phyloP scores from a whole-genome alignment of 2,888 invertebrate genomes.

The Ganaspis brasiliensis region DNA sequence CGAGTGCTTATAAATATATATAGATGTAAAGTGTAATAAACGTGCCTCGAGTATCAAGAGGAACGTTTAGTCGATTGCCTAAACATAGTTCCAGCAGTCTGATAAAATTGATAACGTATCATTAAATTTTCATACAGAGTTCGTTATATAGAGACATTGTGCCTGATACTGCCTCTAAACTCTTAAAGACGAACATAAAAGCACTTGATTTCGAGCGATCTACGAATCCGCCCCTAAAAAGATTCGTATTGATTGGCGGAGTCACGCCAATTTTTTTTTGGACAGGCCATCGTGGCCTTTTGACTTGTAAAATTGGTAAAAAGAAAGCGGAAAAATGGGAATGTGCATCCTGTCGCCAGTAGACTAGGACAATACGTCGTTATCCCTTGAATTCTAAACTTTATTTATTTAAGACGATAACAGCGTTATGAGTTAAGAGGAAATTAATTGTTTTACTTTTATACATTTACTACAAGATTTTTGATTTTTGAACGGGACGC shows the following conservation, averaged over 20 bases:
- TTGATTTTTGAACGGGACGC: slow-evolving; percentile 64
- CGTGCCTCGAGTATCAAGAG: slow-evolving; percentile 34
- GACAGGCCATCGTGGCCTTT: slow-evolving; percentile 34
- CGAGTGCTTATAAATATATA: slow-evolving; percentile 60
- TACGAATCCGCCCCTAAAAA: slow-evolving; percentile 31
- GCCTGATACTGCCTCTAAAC: slow-evolving; percentile 42
- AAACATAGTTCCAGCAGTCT: slow-evolving; percentile 16
- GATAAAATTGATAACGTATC: slow-evolving; percentile 19
- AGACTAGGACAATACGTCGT: slow-evolving; percentile 66
- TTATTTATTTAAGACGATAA: slow-evolving; percentile 67
- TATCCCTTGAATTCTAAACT: slow-evolving; percentile 64
- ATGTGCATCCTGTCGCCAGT: slow-evolving; percentile 58
- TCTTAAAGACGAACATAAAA: slow-evolving; percentile 30
- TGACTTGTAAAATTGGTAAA: slow-evolving; percentile 37
- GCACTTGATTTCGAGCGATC: slow-evolving; percentile 27
- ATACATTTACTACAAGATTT: slow-evolving; percentile 68
- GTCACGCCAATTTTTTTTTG: slow-evolving; percentile 27
- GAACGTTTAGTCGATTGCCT: slow-evolving; percentile 40
- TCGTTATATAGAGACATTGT: slow-evolving; percentile 32
- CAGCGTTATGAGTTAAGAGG: slow-evolving; percentile 52
- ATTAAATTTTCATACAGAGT: slow-evolving; percentile 46
- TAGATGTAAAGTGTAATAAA: slow-evolving; percentile 14
- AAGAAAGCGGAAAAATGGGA: slow-evolving; percentile 47
- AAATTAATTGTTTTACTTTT: slow-evolving; percentile 69
- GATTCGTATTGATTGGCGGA: slow-evolving; percentile 36